Evolutionary conservation across 1,140 invertebrate species (phyloP).

Genomic region (Pristionchus pacificus): DNA sequence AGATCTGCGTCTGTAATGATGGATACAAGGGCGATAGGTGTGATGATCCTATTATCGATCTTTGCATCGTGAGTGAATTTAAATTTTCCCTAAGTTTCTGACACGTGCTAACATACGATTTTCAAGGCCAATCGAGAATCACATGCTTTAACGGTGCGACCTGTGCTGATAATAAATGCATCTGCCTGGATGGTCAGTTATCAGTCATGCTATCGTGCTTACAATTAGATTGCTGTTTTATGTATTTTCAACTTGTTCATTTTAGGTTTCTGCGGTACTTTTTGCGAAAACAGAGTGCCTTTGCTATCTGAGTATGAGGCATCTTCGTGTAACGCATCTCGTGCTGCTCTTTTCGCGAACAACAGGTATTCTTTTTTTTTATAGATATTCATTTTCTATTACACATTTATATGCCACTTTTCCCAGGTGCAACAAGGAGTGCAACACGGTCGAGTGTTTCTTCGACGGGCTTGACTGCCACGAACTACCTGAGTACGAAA

Average conservation of each 20-base stretch:
- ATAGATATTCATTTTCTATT: no score
- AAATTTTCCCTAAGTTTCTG: no score
- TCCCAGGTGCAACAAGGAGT: neutral
- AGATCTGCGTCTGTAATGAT: neutral
- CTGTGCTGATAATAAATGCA: neutral
- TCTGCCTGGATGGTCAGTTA: neutral
- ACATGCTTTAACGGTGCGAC: neutral
- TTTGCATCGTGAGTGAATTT: neutral
- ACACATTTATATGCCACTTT: neutral
- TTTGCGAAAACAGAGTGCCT: neutral
- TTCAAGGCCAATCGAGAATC: neutral
- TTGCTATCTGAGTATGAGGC: neutral
- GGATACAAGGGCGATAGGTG: neutral
- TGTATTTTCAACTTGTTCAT: neutral
- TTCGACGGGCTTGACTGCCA: neutral
- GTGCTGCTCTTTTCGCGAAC: neutral
- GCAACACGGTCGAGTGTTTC: neutral
- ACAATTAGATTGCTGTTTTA: no score
- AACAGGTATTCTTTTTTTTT: no score
- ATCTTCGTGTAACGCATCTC: neutral
- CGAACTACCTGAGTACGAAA: no score
- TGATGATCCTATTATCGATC: neutral
- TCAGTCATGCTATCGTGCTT: no score
- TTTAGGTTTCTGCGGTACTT: neutral
- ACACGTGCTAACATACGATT: neutral